phyloP scores from a whole-genome alignment of 2,113 vertebrate species.

The Pholis gunnellus region DNA sequence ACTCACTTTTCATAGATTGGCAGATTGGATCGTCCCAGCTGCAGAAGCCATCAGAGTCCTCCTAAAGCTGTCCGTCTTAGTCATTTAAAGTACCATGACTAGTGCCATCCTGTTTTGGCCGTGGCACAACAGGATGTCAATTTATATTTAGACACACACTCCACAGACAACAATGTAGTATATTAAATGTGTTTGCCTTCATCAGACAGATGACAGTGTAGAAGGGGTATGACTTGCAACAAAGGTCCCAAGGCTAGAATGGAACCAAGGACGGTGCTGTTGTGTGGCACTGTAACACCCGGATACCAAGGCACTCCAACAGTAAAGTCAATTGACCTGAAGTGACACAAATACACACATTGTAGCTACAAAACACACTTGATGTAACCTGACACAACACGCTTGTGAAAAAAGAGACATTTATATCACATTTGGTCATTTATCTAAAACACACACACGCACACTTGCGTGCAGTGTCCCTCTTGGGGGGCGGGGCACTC shows the following conservation, averaged over 20 bases:
- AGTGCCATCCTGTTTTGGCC: neutral
- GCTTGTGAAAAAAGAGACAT: slow-evolving; percentile 28
- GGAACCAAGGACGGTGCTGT: neutral
- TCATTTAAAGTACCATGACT: no score
- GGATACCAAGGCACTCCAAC: neutral
- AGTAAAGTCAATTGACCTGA: neutral
- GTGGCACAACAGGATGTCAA: slow-evolving; percentile 23
- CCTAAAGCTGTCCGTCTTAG: neutral
- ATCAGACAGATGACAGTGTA: no score
- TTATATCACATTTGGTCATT: slow-evolving; percentile 18
- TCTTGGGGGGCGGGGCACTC: neutral
- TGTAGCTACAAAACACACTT: neutral
- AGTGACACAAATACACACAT: neutral
- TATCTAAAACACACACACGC: slow-evolving; percentile 14
- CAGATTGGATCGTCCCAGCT: neutral
- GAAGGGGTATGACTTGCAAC: neutral
- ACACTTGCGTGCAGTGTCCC: slow-evolving; percentile 9
- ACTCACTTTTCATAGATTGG: neutral
- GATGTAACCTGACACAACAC: slow-evolving; percentile 18
- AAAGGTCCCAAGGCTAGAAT: neutral
- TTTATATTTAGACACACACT: neutral
- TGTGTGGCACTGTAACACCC: neutral
- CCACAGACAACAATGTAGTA: neutral
- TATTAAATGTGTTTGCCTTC: no score
- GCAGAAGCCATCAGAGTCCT: neutral